These are phyloP conservation scores for Andricus curvator DNA, from an alignment of 2,888 invertebrate species.

Conservation along the genomic window DNA sequence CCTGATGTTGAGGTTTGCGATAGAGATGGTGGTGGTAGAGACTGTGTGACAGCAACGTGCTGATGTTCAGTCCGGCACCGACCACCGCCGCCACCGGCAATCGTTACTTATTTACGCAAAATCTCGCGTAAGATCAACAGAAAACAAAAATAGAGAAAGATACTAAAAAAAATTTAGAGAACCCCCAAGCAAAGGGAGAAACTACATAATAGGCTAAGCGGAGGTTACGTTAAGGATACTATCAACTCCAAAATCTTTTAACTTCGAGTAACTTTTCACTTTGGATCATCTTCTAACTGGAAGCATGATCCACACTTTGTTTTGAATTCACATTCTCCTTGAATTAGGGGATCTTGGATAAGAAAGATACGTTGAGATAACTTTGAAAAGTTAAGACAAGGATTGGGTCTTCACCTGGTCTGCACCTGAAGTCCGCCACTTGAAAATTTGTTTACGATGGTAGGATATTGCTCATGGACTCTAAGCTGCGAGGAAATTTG, in stretches of 20 bases:
- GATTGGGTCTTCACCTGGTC: neutral
- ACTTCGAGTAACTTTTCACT: neutral
- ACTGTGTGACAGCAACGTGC: constrained; percentile 19
- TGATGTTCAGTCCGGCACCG: constrained; percentile 60
- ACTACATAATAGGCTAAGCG: neutral
- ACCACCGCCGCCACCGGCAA: constrained; percentile 54
- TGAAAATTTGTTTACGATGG: neutral
- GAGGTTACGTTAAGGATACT: neutral
- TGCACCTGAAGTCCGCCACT: neutral
- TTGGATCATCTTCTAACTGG: neutral
- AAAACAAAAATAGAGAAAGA: constrained; percentile 12
- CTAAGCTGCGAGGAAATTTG: neutral
- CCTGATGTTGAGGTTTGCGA: constrained; percentile 42
- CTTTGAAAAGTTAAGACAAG: neutral
- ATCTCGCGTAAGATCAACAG: constrained; percentile 41
- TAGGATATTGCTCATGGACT: neutral
- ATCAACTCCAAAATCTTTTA: neutral
- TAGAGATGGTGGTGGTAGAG: constrained; percentile 36
- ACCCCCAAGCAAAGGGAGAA: neutral
- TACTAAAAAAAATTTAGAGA: neutral
- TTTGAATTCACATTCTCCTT: neutral
- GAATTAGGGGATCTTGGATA: neutral
- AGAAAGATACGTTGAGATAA: neutral
- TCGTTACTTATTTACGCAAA: constrained; percentile 45
- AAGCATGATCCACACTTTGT: neutral